Percentiles rank a stretch among this genome's conserved stretches.
Conservation (phyloP, 2,797 vertebrate species). For the Zenarchopterus dispar region DNA sequence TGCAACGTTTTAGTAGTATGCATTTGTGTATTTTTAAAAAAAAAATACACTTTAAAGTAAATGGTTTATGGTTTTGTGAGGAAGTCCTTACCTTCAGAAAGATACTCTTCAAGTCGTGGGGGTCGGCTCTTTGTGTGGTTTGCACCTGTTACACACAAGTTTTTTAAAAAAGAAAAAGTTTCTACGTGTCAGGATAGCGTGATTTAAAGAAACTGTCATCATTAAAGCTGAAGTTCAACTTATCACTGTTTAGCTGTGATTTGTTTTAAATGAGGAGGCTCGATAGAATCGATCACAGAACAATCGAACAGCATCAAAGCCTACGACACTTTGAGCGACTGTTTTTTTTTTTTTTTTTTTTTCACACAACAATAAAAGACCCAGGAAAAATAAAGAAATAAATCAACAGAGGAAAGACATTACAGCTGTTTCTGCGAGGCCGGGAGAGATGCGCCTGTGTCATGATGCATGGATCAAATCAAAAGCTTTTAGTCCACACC, state of each 20-base stretch:
- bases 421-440: constrained; percentile 61
- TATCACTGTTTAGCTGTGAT: constrained; percentile 38
- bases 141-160: constrained; percentile 84
- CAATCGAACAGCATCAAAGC: constrained; percentile 7
- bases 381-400: constrained; percentile 7
- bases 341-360: too few relatives aligned
- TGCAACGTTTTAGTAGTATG: not conserved
- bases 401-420: constrained; percentile 54
- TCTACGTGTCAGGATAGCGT: constrained; percentile 4
- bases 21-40: constrained; percentile 6
- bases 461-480: constrained; percentile 50
- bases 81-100: constrained; percentile 91
- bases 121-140: constrained; percentile 90
- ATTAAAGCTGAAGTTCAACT: constrained; percentile 36
- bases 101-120: constrained; percentile 89
- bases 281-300: constrained; percentile 30
- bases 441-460: constrained; percentile 59
- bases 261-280: constrained; percentile 14
- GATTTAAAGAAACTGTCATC: not conserved
- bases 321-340: not conserved
- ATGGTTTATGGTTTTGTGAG: not conserved
- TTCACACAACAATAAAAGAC: constrained; percentile 13
- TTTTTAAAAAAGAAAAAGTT: constrained; percentile 9
- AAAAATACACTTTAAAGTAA: not conserved
- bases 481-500: constrained; percentile 31